These are phyloP conservation scores for Chiroxiphia lanceolata DNA, from an alignment of 2,797 vertebrate species.

Conservation along the genomic window DNA sequence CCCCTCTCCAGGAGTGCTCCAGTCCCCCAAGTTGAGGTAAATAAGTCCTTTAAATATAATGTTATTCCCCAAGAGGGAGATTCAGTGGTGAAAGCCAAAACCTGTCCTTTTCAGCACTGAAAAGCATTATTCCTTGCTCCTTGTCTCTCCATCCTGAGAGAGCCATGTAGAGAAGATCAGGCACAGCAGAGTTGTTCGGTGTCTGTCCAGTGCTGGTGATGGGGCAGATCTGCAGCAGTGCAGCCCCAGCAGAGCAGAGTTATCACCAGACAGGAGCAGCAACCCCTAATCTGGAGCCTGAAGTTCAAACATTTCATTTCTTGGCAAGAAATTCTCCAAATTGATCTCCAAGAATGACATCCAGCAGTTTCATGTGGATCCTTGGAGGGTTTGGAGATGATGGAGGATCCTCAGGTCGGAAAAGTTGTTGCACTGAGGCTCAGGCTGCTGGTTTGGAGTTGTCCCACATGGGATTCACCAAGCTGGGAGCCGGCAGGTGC, in stretches of 20 bases:
- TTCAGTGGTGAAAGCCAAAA: background rate
- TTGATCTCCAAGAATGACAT: fast-evolving
- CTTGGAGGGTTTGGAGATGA: background rate
- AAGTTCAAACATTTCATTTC: background rate
- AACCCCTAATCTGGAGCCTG: background rate
- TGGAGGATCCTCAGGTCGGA: background rate
- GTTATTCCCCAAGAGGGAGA: background rate
- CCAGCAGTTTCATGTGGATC: fast-evolving
- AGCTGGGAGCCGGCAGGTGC: fast-evolving
- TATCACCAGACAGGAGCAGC: background rate
- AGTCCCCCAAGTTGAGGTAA: background rate
- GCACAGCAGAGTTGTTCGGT: fast-evolving
- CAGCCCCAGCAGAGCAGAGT: background rate
- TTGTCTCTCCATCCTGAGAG: background rate
- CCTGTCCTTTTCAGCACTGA: background rate
- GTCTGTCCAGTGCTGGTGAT: fast-evolving
- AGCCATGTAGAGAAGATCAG: fast-evolving
- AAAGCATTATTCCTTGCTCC: background rate
- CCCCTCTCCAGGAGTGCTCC: background rate
- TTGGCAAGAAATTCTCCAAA: background rate
- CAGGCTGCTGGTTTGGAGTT: background rate
- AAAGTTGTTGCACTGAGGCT: background rate
- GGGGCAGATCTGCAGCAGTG: fast-evolving
- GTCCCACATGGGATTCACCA: background rate
- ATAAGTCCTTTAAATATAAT: background rate